Base-by-base conservation (phyloP, 2,797 vertebrate genomes). In the Dendrocincla tyrannina region DNA sequence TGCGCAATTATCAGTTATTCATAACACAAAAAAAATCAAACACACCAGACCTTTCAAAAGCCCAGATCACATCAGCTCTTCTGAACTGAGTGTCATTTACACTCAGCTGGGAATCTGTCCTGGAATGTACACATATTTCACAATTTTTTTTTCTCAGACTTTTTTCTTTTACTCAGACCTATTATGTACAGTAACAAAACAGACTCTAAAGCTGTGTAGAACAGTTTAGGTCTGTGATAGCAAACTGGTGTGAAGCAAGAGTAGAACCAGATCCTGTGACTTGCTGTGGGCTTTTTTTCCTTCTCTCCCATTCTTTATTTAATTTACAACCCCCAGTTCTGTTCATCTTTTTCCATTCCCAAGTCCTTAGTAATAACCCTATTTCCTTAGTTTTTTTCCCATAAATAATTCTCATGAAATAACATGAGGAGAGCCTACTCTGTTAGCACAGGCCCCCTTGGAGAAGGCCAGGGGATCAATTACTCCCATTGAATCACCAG, bases 361-460 rank as follows among this genome's bases (percentile, higher is more conserved):
- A 77, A 82, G 75, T 95, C 42, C 53, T 91, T 83, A 80, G 56
- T 62, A 87, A 93, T 55, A 94, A 66, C 33, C 50, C 37, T 85
- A 72, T 67, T 96, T 96, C 77, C 64, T 87, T 49, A 67, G 23
- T 32, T 68, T 72, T 92, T 79, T 91, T 88, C 42, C 63, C 92
- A 82, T 95, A 95, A 95, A 89, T 93, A 94, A 83, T 82, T 88
- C 30, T 86, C 27, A 42, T 87, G 70, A 94, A 94, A 91, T 58
- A 94, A 85, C 88, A 93, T 3, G 25, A 89, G 74, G 77, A 91
- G 12, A 86, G 49, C 33, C 64, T 75, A 66, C 53, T 92, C 83
- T 85, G 50, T 72, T 79, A 81, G 69, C 2, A 1, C n/a, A 75
- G 78, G 55, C 19, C 44, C 49, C 53, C 64, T 91, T 0, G 5